phyloP scores from a whole-genome alignment of 1,140 invertebrate genomes.

The Brachionus sp. region DNA sequence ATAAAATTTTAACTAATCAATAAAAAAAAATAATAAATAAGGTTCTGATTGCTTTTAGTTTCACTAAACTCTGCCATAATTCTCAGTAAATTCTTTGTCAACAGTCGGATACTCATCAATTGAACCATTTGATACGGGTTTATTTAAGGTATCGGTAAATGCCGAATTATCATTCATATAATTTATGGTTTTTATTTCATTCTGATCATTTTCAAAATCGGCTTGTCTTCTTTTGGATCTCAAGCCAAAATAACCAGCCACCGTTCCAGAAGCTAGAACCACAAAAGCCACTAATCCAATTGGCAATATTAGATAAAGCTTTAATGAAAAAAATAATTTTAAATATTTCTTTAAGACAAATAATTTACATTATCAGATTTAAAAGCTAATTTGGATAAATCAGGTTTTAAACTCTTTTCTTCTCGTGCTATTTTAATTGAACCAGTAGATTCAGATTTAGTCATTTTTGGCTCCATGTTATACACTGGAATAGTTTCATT shows the following conservation, averaged over 20 bases:
- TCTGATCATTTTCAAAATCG: not conserved
- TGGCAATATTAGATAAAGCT: conserved; percentile 37
- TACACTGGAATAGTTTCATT: not conserved
- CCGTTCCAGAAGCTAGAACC: not conserved
- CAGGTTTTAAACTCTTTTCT: not conserved
- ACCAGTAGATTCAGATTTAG: not conserved
- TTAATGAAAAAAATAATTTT: not conserved
- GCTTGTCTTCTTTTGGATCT: conserved; percentile 25
- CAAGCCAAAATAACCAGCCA: conserved; percentile 25
- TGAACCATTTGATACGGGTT: not conserved
- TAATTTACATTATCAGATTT: conserved; percentile 26
- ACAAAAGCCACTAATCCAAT: conserved; percentile 31
- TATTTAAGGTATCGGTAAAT: not conserved
- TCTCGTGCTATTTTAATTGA: conserved; percentile 8
- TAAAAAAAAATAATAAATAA: not conserved
- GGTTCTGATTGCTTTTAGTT: not conserved
- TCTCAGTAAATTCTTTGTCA: conserved; percentile 37
- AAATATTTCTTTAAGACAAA: not conserved
- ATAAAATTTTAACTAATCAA: not conserved
- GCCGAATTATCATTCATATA: conserved; percentile 35
- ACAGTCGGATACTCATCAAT: not conserved
- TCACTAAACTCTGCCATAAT: conserved; percentile 12
- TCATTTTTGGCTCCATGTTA: conserved; percentile 22
- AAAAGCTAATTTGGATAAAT: conserved; percentile 14
- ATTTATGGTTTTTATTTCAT: conserved; percentile 14